Conservation (phyloP, 2,113 vertebrate species). For the Athene noctua region DNA sequence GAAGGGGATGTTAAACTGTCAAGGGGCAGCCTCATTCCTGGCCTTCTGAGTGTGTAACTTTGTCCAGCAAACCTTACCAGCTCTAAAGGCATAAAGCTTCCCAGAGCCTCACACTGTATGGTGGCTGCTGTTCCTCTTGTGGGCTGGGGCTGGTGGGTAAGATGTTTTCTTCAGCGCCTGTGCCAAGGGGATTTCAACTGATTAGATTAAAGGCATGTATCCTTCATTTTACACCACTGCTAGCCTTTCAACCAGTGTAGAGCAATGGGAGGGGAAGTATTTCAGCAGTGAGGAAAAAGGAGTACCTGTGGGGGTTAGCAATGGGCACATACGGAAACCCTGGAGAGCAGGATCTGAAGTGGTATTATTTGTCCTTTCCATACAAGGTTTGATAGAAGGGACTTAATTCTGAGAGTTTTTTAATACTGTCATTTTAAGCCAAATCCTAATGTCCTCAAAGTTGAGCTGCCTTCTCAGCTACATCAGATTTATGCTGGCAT, state of each 20-base stretch:
- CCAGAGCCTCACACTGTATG: rapidly evolving
- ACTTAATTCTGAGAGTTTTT: not conserved
- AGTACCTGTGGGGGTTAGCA: not conserved
- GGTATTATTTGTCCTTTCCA: not conserved
- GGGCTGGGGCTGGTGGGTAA: not conserved
- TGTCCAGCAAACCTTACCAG: not conserved
- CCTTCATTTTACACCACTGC: not conserved
- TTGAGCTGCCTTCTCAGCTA: not conserved
- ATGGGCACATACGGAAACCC: not conserved
- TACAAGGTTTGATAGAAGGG: not conserved
- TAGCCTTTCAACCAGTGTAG: not conserved
- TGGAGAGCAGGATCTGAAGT: not conserved
- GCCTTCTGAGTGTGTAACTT: not conserved
- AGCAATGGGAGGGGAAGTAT: not conserved
- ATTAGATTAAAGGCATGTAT: not conserved
- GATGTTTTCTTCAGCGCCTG: not conserved
- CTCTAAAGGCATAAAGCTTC: not conserved
- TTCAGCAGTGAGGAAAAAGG: not conserved
- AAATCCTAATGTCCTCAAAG: not conserved
- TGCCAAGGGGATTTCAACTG: not conserved
- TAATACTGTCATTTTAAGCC: not conserved
- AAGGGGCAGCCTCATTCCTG: not conserved
- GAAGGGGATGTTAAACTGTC: not conserved
- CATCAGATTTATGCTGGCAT: conserved; percentile 6
- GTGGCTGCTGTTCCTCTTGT: not conserved